Conservation (phyloP, 2,888 invertebrate species). For the Aporophyla lueneburgensis region DNA sequence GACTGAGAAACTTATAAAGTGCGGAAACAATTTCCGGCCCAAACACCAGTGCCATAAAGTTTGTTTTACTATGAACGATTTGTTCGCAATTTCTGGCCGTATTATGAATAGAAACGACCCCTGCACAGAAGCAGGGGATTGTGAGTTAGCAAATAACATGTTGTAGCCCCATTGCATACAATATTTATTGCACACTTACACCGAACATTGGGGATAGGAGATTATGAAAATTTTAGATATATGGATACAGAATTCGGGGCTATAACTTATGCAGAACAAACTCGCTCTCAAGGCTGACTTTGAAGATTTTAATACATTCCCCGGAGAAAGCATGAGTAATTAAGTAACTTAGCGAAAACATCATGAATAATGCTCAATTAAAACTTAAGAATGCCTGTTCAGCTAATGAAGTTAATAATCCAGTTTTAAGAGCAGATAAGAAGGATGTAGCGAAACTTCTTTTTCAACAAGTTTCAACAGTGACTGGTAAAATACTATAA, state of each 20-base stretch:
- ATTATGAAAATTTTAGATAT: constrained; percentile 82
- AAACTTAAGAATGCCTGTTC: constrained; percentile 70
- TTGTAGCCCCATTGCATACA: constrained; percentile 83
- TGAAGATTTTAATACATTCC: constrained; percentile 67
- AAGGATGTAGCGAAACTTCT: constrained; percentile 57
- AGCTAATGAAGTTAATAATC: constrained; percentile 71
- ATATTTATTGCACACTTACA: constrained; percentile 85
- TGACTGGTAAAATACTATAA: constrained; percentile 60
- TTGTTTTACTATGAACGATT: constrained; percentile 67
- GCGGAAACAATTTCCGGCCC: constrained; percentile 57
- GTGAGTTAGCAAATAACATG: constrained; percentile 86
- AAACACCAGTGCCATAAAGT: constrained; percentile 69
- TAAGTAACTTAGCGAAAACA: constrained; percentile 69
- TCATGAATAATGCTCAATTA: constrained; percentile 75
- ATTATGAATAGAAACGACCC: constrained; percentile 87
- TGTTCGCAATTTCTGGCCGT: constrained; percentile 79
- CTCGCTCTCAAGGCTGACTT: constrained; percentile 58
- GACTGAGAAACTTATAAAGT: constrained; percentile 69
- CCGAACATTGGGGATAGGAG: constrained; percentile 76
- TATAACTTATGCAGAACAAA: constrained; percentile 73
- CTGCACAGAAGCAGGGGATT: constrained; percentile 79
- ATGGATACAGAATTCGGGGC: constrained; percentile 67
- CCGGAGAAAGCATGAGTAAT: constrained; percentile 68
- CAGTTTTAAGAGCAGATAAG: constrained; percentile 65
- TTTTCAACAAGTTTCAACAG: constrained; percentile 60